Evolutionary conservation across 2,888 invertebrate genomes (phyloP), one percentile per base, ranked within the genome.

Genomic region (Macrophya alboannulata): DNA sequence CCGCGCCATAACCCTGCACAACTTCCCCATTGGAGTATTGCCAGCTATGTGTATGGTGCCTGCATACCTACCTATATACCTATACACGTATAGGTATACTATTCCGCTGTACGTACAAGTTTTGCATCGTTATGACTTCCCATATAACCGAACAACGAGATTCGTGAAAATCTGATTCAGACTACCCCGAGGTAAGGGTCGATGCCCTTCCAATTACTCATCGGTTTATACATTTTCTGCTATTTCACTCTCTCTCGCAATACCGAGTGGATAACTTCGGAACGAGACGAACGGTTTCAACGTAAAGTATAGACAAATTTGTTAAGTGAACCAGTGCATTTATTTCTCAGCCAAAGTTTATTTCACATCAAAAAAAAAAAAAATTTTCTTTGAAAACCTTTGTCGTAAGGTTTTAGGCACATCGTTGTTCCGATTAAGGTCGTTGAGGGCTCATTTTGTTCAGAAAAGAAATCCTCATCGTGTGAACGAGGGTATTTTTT

Each of bases 51-150:
- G 55, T 21, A 43, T 43, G 21, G n/a, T n/a, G n/a, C n/a, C n/a
- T n/a, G n/a, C n/a, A n/a, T n/a, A n/a, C n/a, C n/a, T n/a, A 48
- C 21, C 0, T 51, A n/a, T n/a, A 17, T 43, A n/a, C 9, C 17
- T 43, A 25, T 55, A 5, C 21, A 10, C 21, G 45, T 17, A 8
- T n/a, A n/a, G n/a, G n/a, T n/a, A 37, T 81, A n/a, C 43, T 21
- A 45, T 74, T 12, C 77, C 55, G 6, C 21, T 21, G 15, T 55
- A 15, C 37, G 17, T 17, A 37, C 25, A 9, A 21, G 31, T 81
- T 51, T 59, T 51, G 81, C 81, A 62, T 62, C 59, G 81, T 62
- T 62, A 81, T 51, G 81, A 81, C 77, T 77, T 43, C 77, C 51
- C 51, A 31, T 77, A 77, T n/a, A 77, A 10, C 77, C 51, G 51